Evolutionary conservation across 2,797 vertebrate species (phyloP).

Genomic region (Myiotriccus ornatus): DNA sequence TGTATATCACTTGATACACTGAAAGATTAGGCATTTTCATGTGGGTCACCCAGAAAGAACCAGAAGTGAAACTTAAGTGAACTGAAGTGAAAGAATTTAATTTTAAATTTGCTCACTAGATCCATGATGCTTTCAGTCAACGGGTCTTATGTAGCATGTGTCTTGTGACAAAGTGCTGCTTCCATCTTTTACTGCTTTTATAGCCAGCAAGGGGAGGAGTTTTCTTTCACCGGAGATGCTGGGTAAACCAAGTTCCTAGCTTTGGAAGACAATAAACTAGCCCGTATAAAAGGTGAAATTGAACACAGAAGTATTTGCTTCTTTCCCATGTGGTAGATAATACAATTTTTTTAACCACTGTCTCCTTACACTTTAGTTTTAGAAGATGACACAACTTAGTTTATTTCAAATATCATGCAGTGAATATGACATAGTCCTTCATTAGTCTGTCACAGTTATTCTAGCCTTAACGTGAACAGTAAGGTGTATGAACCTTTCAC

Average conservation of each 20-base stretch:
- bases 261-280: background rate
- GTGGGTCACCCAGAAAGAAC: background rate
- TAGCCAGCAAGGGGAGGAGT: background rate
- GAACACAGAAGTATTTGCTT: background rate
- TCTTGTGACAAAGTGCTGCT: background rate
- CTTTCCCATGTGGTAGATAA: background rate
- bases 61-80: background rate
- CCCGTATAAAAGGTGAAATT: background rate
- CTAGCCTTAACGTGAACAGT: background rate
- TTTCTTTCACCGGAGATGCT: accelerated
- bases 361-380: background rate
- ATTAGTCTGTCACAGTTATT: background rate
- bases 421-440: background rate
- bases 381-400: background rate
- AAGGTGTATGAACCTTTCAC: background rate
- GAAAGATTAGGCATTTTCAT: background rate
- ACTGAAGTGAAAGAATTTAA: background rate
- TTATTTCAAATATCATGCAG: background rate
- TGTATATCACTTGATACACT: background rate
- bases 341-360: background rate
- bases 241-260: background rate
- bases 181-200: background rate
- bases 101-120: background rate
- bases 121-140: background rate
- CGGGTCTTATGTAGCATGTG: background rate